Evolutionary conservation across 2,797 vertebrate species (phyloP).

Genomic region (Hephaestus fuliginosus): DNA sequence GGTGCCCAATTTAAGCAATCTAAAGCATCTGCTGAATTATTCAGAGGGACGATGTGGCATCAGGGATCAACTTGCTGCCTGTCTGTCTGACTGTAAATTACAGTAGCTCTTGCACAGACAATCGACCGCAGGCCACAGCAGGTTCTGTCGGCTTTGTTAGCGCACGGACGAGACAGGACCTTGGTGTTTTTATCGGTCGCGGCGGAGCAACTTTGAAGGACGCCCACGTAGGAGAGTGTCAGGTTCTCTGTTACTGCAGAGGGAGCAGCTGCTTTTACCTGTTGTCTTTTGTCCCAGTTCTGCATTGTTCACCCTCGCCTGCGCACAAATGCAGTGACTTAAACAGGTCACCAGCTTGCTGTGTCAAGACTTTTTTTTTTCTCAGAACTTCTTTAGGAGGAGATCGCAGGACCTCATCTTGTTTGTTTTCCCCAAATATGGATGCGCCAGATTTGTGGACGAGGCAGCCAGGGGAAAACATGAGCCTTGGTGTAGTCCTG

Average conservation of each 20-base stretch:
- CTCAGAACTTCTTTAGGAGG: neutral
- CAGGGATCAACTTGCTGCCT: conserved; percentile 66
- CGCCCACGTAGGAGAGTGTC: neutral
- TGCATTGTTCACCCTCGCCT: neutral
- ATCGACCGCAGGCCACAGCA: conserved; percentile 14
- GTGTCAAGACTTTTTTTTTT: neutral
- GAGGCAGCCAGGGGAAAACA: conserved; percentile 14
- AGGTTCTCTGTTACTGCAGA: conserved; percentile 12
- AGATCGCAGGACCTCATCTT: neutral
- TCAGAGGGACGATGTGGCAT: conserved; percentile 64
- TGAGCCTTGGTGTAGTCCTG: neutral
- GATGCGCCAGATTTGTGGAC: neutral
- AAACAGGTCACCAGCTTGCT: neutral
- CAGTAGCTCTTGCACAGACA: conserved; percentile 35
- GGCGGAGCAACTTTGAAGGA: conserved; percentile 19
- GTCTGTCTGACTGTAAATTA: conserved; percentile 40
- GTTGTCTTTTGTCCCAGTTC: conserved; percentile 26
- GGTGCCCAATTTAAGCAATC: conserved; percentile 84
- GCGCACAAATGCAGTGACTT: neutral
- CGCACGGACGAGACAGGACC: neutral
- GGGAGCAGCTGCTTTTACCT: conserved; percentile 7
- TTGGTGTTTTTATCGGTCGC: neutral
- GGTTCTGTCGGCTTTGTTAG: conserved; percentile 1
- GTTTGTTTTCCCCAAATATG: conserved; percentile 16
- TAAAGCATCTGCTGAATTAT: conserved; percentile 69